Base-by-base conservation (phyloP, 2,888 invertebrate genomes). In the Alitta virens region DNA sequence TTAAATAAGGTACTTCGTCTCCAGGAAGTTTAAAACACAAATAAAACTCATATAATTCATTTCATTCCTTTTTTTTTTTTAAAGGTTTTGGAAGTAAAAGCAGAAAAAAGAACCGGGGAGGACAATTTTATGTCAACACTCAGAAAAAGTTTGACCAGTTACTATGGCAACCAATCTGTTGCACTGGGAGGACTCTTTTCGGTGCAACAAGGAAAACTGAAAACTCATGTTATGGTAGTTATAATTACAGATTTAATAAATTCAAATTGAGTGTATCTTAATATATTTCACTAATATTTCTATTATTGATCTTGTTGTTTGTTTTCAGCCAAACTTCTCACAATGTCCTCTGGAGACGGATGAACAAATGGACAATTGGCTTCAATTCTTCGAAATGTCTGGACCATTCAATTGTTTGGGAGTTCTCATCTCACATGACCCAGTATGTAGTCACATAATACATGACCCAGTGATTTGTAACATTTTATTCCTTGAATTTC, bases 151-250 rank as follows among this genome's bases (percentile, higher is more conserved):
- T 83, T 96, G 58, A 86, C 68, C 7, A 80, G 85, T 21, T 84
- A 87, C 69, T 93, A 89, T 74, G 86, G 86, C 14, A 86, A 89
- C 21, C 86, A 89, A 78, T 86, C 88, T 56, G 88, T 93, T 40
- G 93, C 91, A 60, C 80, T 98, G 62, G 97, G 96, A 63, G 98
- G 98, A 60, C 86, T 89, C 49, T 97, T 98, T 83, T 75, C 94
- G 57, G 83, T 98, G 57, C 89, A 88, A 72, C 86, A 87, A 68
- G 97, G 97, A 1, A 88, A 87, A 78, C 92, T 88, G 1, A 90
- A 91, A 79, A 89, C 92, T 79, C 98, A 99, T 84, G 90, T 99
- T 68, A 98, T 99, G 98, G 84, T 83, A 65, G 67, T 54, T 21
- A 38, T 40, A 33, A 33, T 33, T 5, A 12, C n/a, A n/a, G n/a